These are phyloP conservation scores for Chlorodrepanis virens DNA, from an alignment of 2,113 vertebrate genomes.

Conservation along the genomic window DNA sequence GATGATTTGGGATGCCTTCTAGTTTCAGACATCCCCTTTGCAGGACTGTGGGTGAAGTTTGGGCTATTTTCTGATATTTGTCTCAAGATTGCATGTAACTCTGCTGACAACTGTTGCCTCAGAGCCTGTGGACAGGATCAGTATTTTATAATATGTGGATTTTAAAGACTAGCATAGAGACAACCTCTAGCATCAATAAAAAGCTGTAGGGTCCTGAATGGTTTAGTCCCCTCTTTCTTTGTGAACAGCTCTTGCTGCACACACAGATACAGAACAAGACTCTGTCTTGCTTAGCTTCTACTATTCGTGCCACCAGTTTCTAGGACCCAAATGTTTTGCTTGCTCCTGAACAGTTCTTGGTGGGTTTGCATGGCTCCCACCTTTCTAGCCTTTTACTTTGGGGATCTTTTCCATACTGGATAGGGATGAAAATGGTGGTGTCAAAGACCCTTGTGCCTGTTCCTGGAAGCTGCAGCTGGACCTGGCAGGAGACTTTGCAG, in stretches of 20 bases:
- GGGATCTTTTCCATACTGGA: neutral
- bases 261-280: neutral
- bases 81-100: neutral
- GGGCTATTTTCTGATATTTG: neutral
- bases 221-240: neutral
- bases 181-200: neutral
- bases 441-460: neutral
- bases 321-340: neutral
- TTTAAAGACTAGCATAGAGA: neutral
- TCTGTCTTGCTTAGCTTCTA: neutral
- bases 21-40: neutral
- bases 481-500: neutral
- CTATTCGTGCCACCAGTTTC: neutral
- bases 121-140: neutral
- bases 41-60: neutral
- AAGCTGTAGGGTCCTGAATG: neutral
- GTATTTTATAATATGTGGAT: neutral
- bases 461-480: neutral
- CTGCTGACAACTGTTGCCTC: neutral
- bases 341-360: neutral
- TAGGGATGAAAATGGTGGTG: neutral
- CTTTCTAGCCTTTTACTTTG: neutral
- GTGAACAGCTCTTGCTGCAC: neutral
- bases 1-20: neutral
- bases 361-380: neutral